Percentiles rank a stretch among this genome's conserved stretches.
These are phyloP conservation scores for Paramuricea clavata DNA, from an alignment of 92 coral and sea anemone genomes.

Conservation along the genomic window DNA sequence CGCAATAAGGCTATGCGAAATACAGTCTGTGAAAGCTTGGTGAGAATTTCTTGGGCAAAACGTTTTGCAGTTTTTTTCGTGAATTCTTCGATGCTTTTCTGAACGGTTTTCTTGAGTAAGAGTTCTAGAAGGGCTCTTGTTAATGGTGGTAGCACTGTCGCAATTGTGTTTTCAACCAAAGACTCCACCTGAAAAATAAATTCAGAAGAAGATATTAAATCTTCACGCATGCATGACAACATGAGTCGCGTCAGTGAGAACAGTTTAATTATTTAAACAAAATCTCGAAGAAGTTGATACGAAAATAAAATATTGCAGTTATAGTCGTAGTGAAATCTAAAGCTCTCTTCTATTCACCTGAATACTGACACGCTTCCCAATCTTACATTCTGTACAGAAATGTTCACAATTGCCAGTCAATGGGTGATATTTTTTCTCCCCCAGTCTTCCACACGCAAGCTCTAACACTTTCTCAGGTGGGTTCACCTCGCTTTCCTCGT, in stretches of 20 bases:
- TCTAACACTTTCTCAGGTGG: slow-evolving; percentile 40
- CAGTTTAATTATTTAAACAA: too few species aligned
- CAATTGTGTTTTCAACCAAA: slow-evolving; percentile 7
- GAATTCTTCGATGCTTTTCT: slow-evolving; percentile 27
- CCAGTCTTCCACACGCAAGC: slow-evolving; percentile 29
- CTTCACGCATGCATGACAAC: too few species aligned
- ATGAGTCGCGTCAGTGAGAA: too few species aligned
- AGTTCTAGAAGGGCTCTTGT: slow-evolving; percentile 26
- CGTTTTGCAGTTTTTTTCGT: not conserved
- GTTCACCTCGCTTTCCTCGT: not conserved
- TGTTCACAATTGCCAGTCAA: slow-evolving; percentile 34
- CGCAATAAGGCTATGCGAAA: slow-evolving; percentile 38
- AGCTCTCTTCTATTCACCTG: not conserved
- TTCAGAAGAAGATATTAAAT: too few species aligned
- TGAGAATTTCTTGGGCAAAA: not conserved
- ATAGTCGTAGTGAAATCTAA: too few species aligned
- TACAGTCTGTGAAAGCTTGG: slow-evolving; percentile 14
- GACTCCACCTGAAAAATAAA: not conserved
- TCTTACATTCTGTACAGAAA: slow-evolving; percentile 47
- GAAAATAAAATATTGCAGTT: too few species aligned
- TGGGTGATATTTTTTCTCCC: slow-evolving; percentile 19
- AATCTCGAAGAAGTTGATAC: too few species aligned
- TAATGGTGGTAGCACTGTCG: slow-evolving; percentile 23
- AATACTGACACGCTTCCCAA: slow-evolving; percentile 12
- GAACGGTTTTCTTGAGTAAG: slow-evolving; percentile 39